phyloP scores from a whole-genome alignment of 2,888 invertebrate species.

The Patella caerulea region DNA sequence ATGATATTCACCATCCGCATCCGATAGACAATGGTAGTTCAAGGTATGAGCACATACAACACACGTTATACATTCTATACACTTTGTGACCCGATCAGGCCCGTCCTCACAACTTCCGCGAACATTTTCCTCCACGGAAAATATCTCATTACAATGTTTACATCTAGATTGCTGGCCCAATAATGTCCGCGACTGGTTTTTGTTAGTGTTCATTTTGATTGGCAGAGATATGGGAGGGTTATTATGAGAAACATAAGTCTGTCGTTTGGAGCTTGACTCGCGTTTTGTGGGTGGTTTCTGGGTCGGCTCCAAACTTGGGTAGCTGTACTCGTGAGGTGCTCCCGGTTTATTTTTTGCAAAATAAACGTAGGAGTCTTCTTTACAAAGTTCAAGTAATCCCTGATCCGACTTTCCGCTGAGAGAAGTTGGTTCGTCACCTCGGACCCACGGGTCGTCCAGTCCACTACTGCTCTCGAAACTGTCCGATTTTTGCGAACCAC shows the following conservation, averaged over 20 bases:
- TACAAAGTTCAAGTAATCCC: conserved; percentile 52
- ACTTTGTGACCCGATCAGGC: conserved; percentile 85
- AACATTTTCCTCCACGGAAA: conserved; percentile 85
- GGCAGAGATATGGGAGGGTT: conserved; percentile 70
- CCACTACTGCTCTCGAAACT: conserved; percentile 50
- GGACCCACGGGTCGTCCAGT: conserved; percentile 63
- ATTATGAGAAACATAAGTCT: conserved; percentile 54
- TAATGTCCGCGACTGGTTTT: conserved; percentile 39
- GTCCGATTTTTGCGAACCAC: conserved; percentile 47
- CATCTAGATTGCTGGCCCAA: conserved; percentile 68
- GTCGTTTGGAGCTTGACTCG: conserved; percentile 53
- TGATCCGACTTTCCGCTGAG: conserved; percentile 59
- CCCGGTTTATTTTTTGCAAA: conserved; percentile 55
- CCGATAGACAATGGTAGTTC: conserved; percentile 94
- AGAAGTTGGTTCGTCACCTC: conserved; percentile 56
- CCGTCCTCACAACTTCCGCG: conserved; percentile 82
- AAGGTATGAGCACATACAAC: conserved; percentile 90
- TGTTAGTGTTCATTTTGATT: conserved; percentile 60
- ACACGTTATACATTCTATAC: conserved; percentile 87
- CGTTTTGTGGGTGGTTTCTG: conserved; percentile 58
- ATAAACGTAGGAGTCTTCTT: conserved; percentile 62
- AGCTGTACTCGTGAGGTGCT: conserved; percentile 84
- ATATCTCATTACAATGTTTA: conserved; percentile 75
- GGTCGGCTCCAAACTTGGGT: conserved; percentile 78
- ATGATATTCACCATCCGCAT: conserved; percentile 84